These are phyloP conservation scores for Myripristis murdjan DNA, from an alignment of 2,797 vertebrate genomes.

Conservation along the genomic window DNA sequence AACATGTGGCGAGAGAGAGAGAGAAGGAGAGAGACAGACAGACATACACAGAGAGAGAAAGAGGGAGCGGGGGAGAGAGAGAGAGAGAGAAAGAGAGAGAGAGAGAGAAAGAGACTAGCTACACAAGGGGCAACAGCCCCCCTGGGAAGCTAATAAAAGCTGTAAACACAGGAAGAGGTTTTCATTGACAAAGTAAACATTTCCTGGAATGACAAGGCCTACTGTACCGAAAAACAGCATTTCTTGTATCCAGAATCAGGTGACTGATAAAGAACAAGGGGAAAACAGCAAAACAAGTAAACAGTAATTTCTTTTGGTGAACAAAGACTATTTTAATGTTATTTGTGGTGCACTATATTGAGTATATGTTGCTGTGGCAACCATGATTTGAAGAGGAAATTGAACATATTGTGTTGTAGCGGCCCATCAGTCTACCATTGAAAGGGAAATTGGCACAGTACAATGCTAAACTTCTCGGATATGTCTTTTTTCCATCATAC, in stretches of 20 bases:
- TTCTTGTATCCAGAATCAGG: conserved; percentile 40
- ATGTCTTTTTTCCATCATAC: too few species aligned
- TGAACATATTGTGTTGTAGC: not conserved
- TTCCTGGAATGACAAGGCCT: conserved; percentile 62
- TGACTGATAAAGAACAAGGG: conserved; percentile 23
- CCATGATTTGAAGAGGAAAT: not conserved
- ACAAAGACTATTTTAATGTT: not conserved
- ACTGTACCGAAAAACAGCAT: conserved; percentile 31
- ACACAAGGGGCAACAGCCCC: conserved; percentile 49
- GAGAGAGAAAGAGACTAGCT: conserved; percentile 39
- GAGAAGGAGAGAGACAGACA: too few species aligned
- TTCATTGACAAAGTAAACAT: conserved; percentile 76
- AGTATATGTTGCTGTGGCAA: conserved; percentile 12
- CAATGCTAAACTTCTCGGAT: not conserved
- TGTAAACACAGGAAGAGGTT: conserved; percentile 72
- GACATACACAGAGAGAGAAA: conserved; percentile 12
- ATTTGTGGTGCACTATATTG: not conserved
- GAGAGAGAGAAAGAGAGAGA: conserved; percentile 4
- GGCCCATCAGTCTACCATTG: not conserved
- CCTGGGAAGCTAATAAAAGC: conserved; percentile 65
- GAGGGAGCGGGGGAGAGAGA: conserved; percentile 30
- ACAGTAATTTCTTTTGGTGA: too few species aligned
- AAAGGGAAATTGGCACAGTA: not conserved
- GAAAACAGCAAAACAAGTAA: too few species aligned
- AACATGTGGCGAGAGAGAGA: conserved; percentile 19